phyloP scores from a whole-genome alignment of 2,888 invertebrate species.

The Sthenelais limicola region DNA sequence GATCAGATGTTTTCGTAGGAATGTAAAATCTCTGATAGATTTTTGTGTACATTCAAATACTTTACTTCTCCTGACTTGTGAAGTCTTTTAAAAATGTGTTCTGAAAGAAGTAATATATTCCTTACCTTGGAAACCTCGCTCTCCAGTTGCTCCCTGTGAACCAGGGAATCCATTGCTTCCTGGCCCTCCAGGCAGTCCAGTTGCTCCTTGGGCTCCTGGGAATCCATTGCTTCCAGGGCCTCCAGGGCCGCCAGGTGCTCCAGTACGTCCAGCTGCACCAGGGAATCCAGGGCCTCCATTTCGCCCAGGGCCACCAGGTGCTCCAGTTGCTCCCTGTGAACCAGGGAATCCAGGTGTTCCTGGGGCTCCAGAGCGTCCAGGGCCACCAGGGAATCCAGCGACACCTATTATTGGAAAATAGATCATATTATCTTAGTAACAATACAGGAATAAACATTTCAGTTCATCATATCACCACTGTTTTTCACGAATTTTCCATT shows the following conservation, averaged over 20 bases:
- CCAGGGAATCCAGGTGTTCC: conserved; percentile 33
- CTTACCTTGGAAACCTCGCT: conserved; percentile 13
- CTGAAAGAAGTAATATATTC: no score
- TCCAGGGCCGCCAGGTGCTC: conserved; percentile 24
- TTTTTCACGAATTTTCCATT: no score
- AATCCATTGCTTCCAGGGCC: conserved; percentile 28
- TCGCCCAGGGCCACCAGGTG: conserved; percentile 29
- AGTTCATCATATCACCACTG: no score
- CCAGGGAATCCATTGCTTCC: conserved; percentile 29
- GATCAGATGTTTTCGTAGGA: no score
- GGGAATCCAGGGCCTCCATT: conserved; percentile 36
- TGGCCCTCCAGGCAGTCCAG: conserved; percentile 24
- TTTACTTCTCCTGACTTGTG: no score
- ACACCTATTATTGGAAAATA: no score
- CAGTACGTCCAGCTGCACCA: conserved; percentile 16
- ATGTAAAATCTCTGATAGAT: no score
- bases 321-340: conserved; percentile 15
- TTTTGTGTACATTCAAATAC: no score
- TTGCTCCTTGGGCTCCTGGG: conserved; percentile 17
- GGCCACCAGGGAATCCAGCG: no score
- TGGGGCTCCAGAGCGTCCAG: conserved; percentile 26
- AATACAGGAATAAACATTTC: no score
- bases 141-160: conserved; percentile 21
- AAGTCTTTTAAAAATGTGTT: no score
- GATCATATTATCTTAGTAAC: no score